A percentile compares a stretch with the other conserved stretches of the same genome.
phyloP scores from a whole-genome alignment of 92 coral and sea anemone genomes.

The Epizoanthus illoricatus region DNA sequence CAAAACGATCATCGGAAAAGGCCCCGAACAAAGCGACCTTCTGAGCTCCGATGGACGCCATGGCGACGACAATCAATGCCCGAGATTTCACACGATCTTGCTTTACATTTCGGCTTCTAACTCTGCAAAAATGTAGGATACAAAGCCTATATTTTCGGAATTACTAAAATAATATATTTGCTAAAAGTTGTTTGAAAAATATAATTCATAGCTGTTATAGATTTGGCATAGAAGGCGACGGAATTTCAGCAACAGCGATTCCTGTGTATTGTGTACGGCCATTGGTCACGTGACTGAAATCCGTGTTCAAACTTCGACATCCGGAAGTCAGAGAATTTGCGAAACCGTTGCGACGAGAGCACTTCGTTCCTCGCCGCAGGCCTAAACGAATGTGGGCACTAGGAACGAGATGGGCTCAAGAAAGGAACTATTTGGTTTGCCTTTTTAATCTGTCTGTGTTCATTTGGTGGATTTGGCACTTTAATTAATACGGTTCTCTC shows the following conservation, averaged over 20 bases:
- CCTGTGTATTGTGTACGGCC: background rate
- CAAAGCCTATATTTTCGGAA: background rate
- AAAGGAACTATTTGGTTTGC: too few species aligned
- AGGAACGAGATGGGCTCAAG: too few species aligned
- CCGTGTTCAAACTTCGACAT: too few species aligned
- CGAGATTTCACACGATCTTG: background rate
- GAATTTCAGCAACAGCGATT: background rate
- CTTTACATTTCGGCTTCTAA: background rate
- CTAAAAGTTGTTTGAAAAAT: background rate
- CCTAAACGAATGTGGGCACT: too few species aligned
- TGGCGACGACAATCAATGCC: slow-evolving; percentile 2
- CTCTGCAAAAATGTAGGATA: background rate
- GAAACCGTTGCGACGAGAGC: too few species aligned
- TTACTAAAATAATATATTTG: background rate
- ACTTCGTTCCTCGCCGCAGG: too few species aligned
- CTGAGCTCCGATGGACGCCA: background rate
- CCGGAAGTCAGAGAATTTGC: too few species aligned
- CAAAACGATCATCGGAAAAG: background rate
- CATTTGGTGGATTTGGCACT: too few species aligned
- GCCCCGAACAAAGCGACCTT: slow-evolving; percentile 14
- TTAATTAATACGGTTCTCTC: too few species aligned
- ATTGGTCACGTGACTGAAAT: slow-evolving; percentile 9
- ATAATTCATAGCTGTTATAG: background rate
- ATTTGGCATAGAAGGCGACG: background rate
- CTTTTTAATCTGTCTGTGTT: too few species aligned